These are phyloP conservation scores for Latrodectus hesperus DNA, from an alignment of 2,888 invertebrate genomes.

Conservation along the genomic window DNA sequence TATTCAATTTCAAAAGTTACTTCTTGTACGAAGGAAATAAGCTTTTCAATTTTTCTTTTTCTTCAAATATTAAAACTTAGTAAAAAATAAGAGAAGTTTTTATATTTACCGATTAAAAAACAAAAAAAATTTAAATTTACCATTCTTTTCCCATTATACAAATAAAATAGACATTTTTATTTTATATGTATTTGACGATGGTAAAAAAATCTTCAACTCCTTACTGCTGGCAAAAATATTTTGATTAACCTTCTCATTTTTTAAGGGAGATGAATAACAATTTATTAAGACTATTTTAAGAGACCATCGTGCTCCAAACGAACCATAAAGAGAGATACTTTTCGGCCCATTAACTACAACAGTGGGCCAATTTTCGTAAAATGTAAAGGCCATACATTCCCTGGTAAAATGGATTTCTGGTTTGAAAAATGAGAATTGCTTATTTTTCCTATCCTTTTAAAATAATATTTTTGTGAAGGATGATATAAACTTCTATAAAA, in stretches of 20 bases:
- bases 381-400: constrained; percentile 40
- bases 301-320: constrained; percentile 17
- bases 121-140: too few relatives aligned
- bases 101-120: too few relatives aligned
- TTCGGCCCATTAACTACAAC: constrained; percentile 45
- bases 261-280: constrained; percentile 43
- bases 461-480: background rate
- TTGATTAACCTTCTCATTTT: constrained; percentile 33
- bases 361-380: constrained; percentile 45
- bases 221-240: constrained; percentile 42
- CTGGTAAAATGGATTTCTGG: constrained; percentile 45
- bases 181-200: too few relatives aligned
- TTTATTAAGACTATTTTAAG: constrained; percentile 47
- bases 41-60: too few relatives aligned
- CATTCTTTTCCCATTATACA: too few relatives aligned
- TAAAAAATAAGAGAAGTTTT: too few relatives aligned
- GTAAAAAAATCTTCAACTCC: too few relatives aligned
- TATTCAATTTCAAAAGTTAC: too few relatives aligned
- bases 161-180: too few relatives aligned
- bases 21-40: too few relatives aligned
- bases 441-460: constrained; percentile 8
- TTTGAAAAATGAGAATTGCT: constrained; percentile 42
- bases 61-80: too few relatives aligned
- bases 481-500: constrained; percentile 31
- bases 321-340: constrained; percentile 47